Evolutionary conservation across 2,797 vertebrate genomes (phyloP), one percentile per base, ranked within the genome.

Genomic region (Enteromius afrohamiltoni): DNA sequence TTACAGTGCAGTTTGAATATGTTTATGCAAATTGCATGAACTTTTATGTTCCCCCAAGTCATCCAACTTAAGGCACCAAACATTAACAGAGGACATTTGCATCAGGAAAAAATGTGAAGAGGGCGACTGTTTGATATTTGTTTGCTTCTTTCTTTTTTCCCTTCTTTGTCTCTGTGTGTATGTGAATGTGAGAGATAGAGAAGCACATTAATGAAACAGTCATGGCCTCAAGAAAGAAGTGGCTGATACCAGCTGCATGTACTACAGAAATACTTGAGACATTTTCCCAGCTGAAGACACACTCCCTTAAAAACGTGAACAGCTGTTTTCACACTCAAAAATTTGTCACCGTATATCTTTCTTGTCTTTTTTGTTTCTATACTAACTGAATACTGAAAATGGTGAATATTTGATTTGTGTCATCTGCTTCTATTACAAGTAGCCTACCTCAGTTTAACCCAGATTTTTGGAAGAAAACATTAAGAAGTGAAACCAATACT

Each of bases 151-250:
- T 62, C 68, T 70, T 80, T 74, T 53, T 75, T 82, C 14, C 21
- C 14, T 65, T 55, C 8, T 60, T 55, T 80, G 47, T 77, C 10
- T 17, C 4, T 17, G n/a, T 84, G 53, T 79, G 53, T 79, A 58
- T 79, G 71, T 71, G 37, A 45, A 23, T 69, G 42, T 26, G 73
- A 23, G 78, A 60, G 65, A 79, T 77, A 71, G 76, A 76, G 71
- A 87, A 85, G 85, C 86, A 83, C 81, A 89, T 85, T 87, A 88
- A 86, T 87, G 86, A 82, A 82, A 87, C 69, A 67, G 83, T 81
- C 78, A 68, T 80, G 79, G 75, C 88, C 86, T 49, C 62, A 84
- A 87, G 88, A 88, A 79, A 70, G 67, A 51, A 84, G 85, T 68
- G 86, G 78, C 77, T 80, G 83, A 84, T 83, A 80, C 78, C 71